Percentiles rank a stretch among this genome's conserved stretches.
phyloP scores from a whole-genome alignment of 1,140 invertebrate genomes.

The Colletes latitarsis region DNA sequence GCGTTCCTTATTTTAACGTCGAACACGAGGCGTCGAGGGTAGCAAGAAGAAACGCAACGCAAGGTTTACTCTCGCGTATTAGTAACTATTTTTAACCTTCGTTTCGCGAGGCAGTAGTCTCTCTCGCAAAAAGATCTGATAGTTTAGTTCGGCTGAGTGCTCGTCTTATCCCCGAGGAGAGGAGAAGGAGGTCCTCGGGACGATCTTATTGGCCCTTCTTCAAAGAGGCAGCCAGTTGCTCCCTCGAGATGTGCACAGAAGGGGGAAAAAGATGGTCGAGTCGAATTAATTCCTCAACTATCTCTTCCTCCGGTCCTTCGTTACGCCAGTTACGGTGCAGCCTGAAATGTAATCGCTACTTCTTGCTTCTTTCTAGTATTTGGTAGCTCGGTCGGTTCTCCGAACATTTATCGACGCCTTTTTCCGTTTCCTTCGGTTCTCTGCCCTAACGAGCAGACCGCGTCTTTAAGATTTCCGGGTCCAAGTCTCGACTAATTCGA shows the following conservation, averaged over 20 bases:
- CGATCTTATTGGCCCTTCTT: constrained; percentile 50
- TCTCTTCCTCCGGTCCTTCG: constrained; percentile 46
- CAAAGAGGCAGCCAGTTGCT: constrained; percentile 52
- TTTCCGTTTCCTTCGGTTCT: neutral
- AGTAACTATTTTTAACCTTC: too few species aligned
- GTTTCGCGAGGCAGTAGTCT: neutral
- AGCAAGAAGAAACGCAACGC: too few species aligned
- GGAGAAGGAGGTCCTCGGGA: constrained; percentile 29
- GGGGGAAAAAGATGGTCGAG: constrained; percentile 43
- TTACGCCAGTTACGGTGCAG: constrained; percentile 30
- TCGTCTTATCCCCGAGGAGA: constrained; percentile 40
- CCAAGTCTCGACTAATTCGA: too few species aligned
- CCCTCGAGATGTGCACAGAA: constrained; percentile 32
- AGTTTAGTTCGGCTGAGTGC: constrained; percentile 39
- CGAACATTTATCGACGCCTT: neutral
- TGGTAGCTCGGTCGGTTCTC: neutral
- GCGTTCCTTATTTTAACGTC: too few species aligned
- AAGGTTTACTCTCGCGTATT: too few species aligned
- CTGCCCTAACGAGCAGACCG: too few species aligned
- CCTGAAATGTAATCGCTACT: constrained; percentile 43
- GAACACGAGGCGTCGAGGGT: too few species aligned
- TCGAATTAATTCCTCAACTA: constrained; percentile 49
- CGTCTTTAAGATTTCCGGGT: too few species aligned
- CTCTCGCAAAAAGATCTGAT: constrained; percentile 36
- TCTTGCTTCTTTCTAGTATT: constrained; percentile 1